Evolutionary conservation across 2,797 vertebrate species (phyloP).

Genomic region (Phyllotis vaccarum): DNA sequence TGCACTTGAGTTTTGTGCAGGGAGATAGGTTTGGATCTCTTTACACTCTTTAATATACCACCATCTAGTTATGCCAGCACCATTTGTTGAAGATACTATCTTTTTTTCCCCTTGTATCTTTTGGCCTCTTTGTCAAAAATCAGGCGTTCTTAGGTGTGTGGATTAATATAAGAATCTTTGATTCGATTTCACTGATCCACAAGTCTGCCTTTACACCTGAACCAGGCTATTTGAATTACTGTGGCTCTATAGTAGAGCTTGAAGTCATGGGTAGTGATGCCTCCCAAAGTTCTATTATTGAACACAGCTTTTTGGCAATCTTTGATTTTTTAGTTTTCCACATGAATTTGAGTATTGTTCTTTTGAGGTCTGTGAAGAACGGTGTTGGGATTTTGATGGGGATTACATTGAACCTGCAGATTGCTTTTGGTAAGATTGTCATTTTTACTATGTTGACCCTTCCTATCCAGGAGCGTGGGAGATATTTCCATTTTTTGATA

Average conservation of each 20-base stretch:
- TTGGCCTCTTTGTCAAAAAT: neutral
- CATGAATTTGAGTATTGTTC: neutral
- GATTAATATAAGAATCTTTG: neutral
- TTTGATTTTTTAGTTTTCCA: neutral
- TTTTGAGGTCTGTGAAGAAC: neutral
- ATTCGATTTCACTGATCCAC: neutral
- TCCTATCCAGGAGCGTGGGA: neutral
- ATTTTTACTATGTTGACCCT: neutral
- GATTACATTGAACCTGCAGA: neutral
- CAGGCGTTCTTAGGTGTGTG: neutral
- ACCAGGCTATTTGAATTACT: neutral
- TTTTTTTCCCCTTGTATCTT: neutral
- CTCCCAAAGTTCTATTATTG: neutral
- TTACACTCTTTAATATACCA: neutral
- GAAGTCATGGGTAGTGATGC: neutral
- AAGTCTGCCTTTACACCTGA: neutral
- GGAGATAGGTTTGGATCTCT: neutral
- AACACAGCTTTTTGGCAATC: neutral
- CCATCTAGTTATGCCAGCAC: neutral
- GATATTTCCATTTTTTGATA: neutral
- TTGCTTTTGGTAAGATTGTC: neutral
- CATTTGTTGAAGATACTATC: neutral
- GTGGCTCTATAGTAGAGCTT: neutral
- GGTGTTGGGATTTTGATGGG: neutral
- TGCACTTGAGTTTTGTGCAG: neutral